Evolutionary conservation across 2,113 vertebrate genomes (phyloP).

Genomic region (Atractosteus spatula): DNA sequence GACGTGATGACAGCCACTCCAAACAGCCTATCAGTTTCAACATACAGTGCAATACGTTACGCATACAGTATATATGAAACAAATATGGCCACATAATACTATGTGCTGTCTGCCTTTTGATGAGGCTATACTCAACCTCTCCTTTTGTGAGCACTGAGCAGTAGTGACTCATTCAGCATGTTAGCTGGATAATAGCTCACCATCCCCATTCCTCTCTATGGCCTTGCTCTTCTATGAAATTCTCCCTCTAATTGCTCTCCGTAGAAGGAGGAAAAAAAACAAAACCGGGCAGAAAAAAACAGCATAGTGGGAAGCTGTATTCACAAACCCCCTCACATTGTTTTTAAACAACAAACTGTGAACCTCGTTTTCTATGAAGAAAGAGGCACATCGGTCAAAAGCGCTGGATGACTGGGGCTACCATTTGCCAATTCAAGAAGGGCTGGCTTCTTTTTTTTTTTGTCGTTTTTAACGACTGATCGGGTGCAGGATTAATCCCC

Average conservation of each 20-base stretch:
- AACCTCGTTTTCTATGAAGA: conserved; percentile 54
- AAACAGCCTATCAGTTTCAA: too few species aligned
- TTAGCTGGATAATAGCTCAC: conserved; percentile 60
- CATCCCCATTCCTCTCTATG: conserved; percentile 34
- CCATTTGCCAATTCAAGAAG: conserved; percentile 59
- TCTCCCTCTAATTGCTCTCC: conserved; percentile 54
- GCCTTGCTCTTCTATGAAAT: conserved; percentile 42
- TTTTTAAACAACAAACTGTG: conserved; percentile 62
- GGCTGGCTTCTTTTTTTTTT: conserved; percentile 46
- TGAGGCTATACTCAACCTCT: conserved; percentile 47
- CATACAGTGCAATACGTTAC: too few species aligned
- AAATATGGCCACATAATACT: conserved; percentile 30
- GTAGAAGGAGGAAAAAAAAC: conserved; percentile 47
- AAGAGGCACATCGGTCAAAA: conserved; percentile 64
- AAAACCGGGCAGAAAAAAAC: conserved; percentile 46
- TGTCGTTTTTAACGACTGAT: conserved; percentile 67
- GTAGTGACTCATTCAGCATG: conserved; percentile 53
- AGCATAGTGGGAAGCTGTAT: conserved; percentile 56
- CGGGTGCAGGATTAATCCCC: conserved; percentile 76
- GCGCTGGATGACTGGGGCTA: conserved; percentile 60
- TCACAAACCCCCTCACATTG: conserved; percentile 57
- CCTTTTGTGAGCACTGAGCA: conserved; percentile 55
- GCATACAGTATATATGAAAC: neutral
- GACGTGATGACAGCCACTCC: too few species aligned
- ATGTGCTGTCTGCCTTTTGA: conserved; percentile 49